Conservation (phyloP, 1,140 invertebrate genomes). For the Conus ventricosus region DNA sequence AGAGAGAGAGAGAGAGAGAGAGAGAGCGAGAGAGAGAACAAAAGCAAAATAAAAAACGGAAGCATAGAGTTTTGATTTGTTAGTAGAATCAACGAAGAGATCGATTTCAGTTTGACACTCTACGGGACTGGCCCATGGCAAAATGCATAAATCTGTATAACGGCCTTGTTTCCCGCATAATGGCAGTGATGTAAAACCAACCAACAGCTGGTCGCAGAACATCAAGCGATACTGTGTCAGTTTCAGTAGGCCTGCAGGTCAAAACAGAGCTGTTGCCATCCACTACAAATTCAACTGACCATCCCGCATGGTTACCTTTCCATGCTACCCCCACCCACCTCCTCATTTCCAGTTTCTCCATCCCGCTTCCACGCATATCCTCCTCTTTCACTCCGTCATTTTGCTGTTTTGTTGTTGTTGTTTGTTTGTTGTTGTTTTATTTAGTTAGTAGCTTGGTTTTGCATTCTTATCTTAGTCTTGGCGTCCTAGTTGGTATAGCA, state of each 20-base stretch:
- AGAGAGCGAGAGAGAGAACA: conserved; percentile 8
- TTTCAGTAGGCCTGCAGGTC: background rate
- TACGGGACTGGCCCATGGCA: too few relatives aligned
- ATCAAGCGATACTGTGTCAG: background rate
- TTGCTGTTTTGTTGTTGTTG: background rate
- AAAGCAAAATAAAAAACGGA: background rate
- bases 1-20: conserved; percentile 5
- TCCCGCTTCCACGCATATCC: background rate
- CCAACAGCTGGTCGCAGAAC: background rate
- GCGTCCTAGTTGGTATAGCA: too few relatives aligned
- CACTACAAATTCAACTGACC: background rate
- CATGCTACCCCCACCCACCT: background rate
- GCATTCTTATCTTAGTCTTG: too few relatives aligned
- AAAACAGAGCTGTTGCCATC: background rate
- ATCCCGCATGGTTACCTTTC: too few relatives aligned
- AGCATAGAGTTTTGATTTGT: background rate
- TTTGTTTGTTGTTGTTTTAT: background rate
- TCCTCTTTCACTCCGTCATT: background rate
- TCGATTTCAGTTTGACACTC: background rate
- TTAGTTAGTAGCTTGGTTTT: background rate
- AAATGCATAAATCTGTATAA: background rate
- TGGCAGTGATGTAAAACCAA: background rate
- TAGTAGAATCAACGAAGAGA: background rate
- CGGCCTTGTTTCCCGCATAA: background rate
- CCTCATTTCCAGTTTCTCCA: background rate